phyloP scores from a whole-genome alignment of 2,888 invertebrate genomes.

The Xestia sexstrigata region DNA sequence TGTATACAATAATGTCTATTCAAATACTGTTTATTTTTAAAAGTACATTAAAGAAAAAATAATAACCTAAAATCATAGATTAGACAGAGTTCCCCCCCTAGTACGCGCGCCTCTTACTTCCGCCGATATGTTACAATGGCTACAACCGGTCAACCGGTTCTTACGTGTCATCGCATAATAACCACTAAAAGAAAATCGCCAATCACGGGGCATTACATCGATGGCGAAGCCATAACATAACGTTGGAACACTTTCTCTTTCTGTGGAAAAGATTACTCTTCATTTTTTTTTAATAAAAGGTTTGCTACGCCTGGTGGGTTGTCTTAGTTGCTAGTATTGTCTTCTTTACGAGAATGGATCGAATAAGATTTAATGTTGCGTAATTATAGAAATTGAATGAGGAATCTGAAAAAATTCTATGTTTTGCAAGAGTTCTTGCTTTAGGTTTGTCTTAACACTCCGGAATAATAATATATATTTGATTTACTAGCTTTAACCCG shows the following conservation, averaged over 20 bases:
- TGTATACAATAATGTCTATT: neutral
- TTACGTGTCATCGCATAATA: slow-evolving; percentile 83
- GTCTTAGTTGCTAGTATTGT: slow-evolving; percentile 39
- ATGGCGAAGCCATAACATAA: slow-evolving; percentile 67
- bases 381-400: slow-evolving; percentile 1
- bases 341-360: slow-evolving; percentile 30
- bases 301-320: slow-evolving; percentile 46
- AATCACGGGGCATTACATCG: slow-evolving; percentile 74
- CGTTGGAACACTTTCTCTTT: slow-evolving; percentile 63
- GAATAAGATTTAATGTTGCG: slow-evolving; percentile 2
- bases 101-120: slow-evolving; percentile 62
- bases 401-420: neutral
- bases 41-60: neutral
- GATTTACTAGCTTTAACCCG: neutral
- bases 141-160: slow-evolving; percentile 79
- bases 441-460: neutral
- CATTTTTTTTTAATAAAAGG: slow-evolving; percentile 51
- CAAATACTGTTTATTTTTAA: neutral
- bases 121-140: slow-evolving; percentile 55
- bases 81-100: slow-evolving; percentile 9
- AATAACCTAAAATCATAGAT: slow-evolving; percentile 20
- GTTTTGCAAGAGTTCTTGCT: neutral
- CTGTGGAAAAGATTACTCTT: slow-evolving; percentile 56
- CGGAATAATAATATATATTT: neutral
- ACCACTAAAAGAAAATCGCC: slow-evolving; percentile 74